Evolutionary conservation across 2,113 vertebrate species (phyloP), one percentile per base, ranked within the genome.

Genomic region (Excalfactoria chinensis): DNA sequence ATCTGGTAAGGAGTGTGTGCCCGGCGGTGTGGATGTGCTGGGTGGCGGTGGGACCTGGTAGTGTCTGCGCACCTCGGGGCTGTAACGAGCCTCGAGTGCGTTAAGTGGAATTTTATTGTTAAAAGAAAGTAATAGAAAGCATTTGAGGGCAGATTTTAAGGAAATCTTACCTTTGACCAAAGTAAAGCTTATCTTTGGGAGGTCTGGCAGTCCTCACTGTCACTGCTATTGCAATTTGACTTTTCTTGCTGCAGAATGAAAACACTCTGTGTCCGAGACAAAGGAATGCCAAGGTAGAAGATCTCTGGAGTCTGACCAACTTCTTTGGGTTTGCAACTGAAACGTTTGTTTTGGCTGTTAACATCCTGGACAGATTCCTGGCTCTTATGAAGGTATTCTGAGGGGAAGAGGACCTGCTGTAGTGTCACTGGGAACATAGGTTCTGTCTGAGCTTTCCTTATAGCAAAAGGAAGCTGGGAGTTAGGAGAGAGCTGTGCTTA

Each of bases 301-400:
- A 99, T 94, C 98, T 99, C 51, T 99, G 98, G 98, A 99, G 99
- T 55, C 97, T 99, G 93, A 99, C 98, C 87, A 99, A 98, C 97
- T 99, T 99, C 94, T 99, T 99, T 7, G 99, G 98, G 67, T 99
- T 99, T 97, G 98, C 98, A 93, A 99, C 99, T 10, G 98, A 99
- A 97, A 99, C 99, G 3, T 99, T 99, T 91, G 99, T 99, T 86
- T 95, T 99, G 97, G 98, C 99, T 71, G 99, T 99, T 51, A 99
- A 99, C 97, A 98, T 99, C 95, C 97, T 99, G 96, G 99, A 99
- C 96, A 98, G 99, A 97, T 99, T 99, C 95, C 93, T 99, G 96
- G 99, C 99, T 91, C 98, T 99, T 93, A 99, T 99, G 98, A 99
- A 98, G 98, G 99, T 99, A 98, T 60, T 25, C 13, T 1, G 1